phyloP scores from a whole-genome alignment of 2,888 invertebrate species.

The Rhingia rostrata region DNA sequence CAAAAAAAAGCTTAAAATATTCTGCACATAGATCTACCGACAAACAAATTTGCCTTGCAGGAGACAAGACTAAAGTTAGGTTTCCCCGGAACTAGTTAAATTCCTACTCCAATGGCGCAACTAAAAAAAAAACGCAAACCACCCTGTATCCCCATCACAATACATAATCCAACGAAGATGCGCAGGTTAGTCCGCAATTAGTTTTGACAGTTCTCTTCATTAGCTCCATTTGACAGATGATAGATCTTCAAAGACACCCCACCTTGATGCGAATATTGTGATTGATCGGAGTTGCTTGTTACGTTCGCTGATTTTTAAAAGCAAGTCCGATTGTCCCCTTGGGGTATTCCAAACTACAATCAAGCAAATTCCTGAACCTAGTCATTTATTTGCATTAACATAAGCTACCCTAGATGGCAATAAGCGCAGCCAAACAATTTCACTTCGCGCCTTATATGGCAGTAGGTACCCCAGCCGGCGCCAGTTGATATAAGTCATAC shows the following conservation, averaged over 20 bases:
- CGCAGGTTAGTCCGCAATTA: slow-evolving; percentile 24
- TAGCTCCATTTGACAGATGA: slow-evolving; percentile 51
- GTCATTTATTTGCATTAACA: slow-evolving; percentile 37
- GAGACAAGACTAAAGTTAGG: too few relatives aligned
- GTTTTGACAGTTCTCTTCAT: slow-evolving; percentile 55
- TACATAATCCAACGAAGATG: background rate
- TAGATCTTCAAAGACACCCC: slow-evolving; percentile 34
- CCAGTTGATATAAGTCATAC: slow-evolving; percentile 40
- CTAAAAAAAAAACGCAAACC: background rate
- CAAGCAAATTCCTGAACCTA: background rate
- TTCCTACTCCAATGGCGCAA: background rate
- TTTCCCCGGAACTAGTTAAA: background rate
- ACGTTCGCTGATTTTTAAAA: slow-evolving; percentile 12
- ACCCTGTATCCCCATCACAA: slow-evolving; percentile 36
- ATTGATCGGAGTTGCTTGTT: slow-evolving; percentile 45
- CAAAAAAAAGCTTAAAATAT: too few relatives aligned
- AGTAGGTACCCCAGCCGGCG: slow-evolving; percentile 8
- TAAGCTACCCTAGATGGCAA: slow-evolving; percentile 14
- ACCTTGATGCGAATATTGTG: slow-evolving; percentile 7
- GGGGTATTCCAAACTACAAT: slow-evolving; percentile 3
- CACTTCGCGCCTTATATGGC: slow-evolving; percentile 49
- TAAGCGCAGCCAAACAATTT: slow-evolving; percentile 25
- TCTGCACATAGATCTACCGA: too few relatives aligned
- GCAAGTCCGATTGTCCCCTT: slow-evolving; percentile 24
- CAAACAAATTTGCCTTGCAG: too few relatives aligned